A percentile compares a stretch with the other conserved stretches of the same genome.
Evolutionary conservation across 2,797 vertebrate genomes (phyloP).

Genomic region (Phataginus tricuspis): DNA sequence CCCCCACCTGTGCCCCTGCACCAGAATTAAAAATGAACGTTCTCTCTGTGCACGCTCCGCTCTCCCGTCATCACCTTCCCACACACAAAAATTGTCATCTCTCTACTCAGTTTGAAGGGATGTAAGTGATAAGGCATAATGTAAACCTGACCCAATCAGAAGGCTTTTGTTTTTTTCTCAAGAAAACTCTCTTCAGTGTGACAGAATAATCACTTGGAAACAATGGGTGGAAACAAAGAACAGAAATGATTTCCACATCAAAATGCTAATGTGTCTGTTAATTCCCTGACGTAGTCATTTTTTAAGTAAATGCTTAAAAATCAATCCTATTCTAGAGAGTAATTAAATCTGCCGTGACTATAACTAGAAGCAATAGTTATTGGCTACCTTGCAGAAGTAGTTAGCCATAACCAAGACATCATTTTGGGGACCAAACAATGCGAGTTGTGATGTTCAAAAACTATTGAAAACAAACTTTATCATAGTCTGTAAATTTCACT

Average conservation of each 20-base stretch:
- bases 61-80: not conserved
- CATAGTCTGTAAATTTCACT: not conserved
- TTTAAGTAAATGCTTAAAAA: conserved; percentile 57
- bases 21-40: conserved; percentile 29
- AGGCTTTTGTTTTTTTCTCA: conserved; percentile 46
- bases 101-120: not conserved
- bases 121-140: conserved; percentile 42
- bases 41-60: not conserved
- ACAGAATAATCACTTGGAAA: conserved; percentile 42
- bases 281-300: conserved; percentile 45
- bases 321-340: not conserved
- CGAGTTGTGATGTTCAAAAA: not conserved
- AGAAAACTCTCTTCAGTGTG: not conserved
- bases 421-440: not conserved
- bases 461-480: not conserved
- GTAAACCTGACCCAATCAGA: conserved; percentile 66
- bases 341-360: not conserved
- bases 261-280: conserved; percentile 34
- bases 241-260: conserved; percentile 54
- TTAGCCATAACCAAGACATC: not conserved
- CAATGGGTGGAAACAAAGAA: conserved; percentile 55
- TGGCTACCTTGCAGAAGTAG: not conserved
- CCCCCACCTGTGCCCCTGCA: not conserved
- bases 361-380: not conserved
- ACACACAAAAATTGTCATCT: not conserved